A percentile compares a stretch with the other conserved stretches of the same genome.
Evolutionary conservation across 1,140 invertebrate genomes (phyloP).

Genomic region (Neotoxoptera formosana): DNA sequence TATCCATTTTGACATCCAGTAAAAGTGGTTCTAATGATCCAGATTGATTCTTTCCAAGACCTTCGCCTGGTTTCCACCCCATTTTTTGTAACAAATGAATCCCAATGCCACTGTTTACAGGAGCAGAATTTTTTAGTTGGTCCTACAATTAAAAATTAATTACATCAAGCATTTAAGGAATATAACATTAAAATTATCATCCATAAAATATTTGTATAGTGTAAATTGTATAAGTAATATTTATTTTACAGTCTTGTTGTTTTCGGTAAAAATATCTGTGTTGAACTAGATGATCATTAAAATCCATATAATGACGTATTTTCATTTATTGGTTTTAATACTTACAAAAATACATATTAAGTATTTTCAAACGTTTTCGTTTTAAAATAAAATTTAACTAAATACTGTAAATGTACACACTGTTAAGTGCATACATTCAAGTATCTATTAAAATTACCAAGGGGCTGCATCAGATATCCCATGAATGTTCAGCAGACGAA

Average conservation of each 20-base stretch:
- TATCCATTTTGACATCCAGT: slow-evolving; percentile 92
- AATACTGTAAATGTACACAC: slow-evolving; percentile 48
- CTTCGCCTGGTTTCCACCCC: slow-evolving; percentile 96
- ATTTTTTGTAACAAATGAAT: slow-evolving; percentile 97
- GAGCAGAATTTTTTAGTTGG: slow-evolving; percentile 83
- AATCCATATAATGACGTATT: slow-evolving; percentile 6
- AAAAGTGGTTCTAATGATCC: slow-evolving; percentile 87
- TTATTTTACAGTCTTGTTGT: background rate
- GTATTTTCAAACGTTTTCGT: slow-evolving; percentile 9
- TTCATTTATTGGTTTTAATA: slow-evolving; percentile 28
- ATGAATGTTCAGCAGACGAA: slow-evolving; percentile 35
- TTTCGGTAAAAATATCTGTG: slow-evolving; percentile 16
- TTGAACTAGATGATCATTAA: background rate
- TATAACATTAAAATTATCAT: background rate
- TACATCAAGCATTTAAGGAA: background rate
- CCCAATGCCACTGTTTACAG: slow-evolving; percentile 91
- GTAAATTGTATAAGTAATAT: background rate
- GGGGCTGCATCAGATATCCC: slow-evolving; percentile 44
- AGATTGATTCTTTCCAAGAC: slow-evolving; percentile 93
- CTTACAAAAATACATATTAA: slow-evolving; percentile 23
- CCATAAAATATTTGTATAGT: background rate
- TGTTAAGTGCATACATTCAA: slow-evolving; percentile 16
- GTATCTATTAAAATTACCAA: slow-evolving; percentile 52
- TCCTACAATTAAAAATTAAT: slow-evolving; percentile 69
- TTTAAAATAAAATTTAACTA: slow-evolving; percentile 45